A percentile compares a stretch with the other conserved stretches of the same genome.
Conservation (phyloP, 2,113 vertebrate species). For the Mormyrus iriodes region DNA sequence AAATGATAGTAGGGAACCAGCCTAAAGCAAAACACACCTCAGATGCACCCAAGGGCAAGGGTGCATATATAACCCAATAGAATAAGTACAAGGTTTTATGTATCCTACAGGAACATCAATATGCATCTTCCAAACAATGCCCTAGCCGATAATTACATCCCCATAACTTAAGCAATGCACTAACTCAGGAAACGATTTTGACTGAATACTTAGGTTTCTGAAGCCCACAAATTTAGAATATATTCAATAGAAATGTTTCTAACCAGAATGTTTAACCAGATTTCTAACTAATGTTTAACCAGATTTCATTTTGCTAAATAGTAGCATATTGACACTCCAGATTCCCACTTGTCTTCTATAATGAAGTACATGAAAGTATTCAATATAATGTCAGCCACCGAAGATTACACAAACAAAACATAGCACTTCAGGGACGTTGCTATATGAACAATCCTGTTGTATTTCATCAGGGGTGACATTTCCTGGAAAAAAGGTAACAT, state of each 20-base stretch:
- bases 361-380: background rate
- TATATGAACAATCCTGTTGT: background rate
- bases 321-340: background rate
- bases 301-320: background rate
- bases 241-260: background rate
- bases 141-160: background rate
- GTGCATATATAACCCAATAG: background rate
- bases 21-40: background rate
- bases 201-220: background rate
- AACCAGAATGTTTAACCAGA: background rate
- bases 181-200: background rate
- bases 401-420: background rate
- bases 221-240: background rate
- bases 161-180: background rate
- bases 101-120: background rate
- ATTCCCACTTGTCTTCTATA: background rate
- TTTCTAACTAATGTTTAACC: background rate
- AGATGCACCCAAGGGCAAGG: background rate
- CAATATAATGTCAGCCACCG: background rate
- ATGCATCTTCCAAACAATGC: background rate
- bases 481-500: background rate
- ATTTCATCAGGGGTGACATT: background rate
- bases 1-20: no score
- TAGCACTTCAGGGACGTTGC: background rate
- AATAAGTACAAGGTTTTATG: background rate